phyloP scores from a whole-genome alignment of 2,888 invertebrate species.

The Phaedon cochleariae region DNA sequence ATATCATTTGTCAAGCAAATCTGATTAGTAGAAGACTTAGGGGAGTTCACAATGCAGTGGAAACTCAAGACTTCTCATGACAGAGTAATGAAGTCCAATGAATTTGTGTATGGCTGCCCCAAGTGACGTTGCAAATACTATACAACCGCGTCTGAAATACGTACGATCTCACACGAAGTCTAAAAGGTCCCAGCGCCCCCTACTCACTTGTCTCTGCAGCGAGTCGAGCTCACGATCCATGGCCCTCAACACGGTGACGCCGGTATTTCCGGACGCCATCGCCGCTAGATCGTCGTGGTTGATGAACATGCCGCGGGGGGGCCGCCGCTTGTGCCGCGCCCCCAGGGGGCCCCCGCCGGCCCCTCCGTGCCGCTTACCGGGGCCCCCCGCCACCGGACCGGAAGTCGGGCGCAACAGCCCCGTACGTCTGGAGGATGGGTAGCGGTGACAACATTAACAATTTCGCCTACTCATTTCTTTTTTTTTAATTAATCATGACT shows the following conservation, averaged over 20 bases:
- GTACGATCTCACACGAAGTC: too few relatives aligned
- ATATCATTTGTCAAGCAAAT: too few relatives aligned
- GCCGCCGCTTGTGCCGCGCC: slow-evolving; percentile 77
- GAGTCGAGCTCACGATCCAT: slow-evolving; percentile 95
- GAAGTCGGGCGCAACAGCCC: slow-evolving; percentile 82
- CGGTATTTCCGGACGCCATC: slow-evolving; percentile 80
- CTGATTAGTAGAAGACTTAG: too few relatives aligned
- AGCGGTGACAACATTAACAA: neutral
- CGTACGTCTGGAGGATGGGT: slow-evolving; percentile 74
- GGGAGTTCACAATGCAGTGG: too few relatives aligned
- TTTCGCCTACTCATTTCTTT: slow-evolving; percentile 10
- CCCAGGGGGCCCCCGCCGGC: slow-evolving; percentile 65
- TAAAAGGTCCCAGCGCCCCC: slow-evolving; percentile 20
- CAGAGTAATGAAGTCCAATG: too few relatives aligned
- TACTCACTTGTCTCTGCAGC: slow-evolving; percentile 94
- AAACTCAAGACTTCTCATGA: too few relatives aligned
- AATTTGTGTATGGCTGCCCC: too few relatives aligned
- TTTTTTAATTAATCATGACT: neutral
- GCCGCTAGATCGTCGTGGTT: slow-evolving; percentile 96
- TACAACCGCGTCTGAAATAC: too few relatives aligned
- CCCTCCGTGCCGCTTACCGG: slow-evolving; percentile 23
- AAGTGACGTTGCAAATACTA: too few relatives aligned
- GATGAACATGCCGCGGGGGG: slow-evolving; percentile 96
- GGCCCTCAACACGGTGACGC: slow-evolving; percentile 86
- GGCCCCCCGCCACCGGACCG: slow-evolving; percentile 65